A percentile compares a stretch with the other conserved stretches of the same genome.
Conservation (phyloP, 2,888 invertebrate genomes). For the Rhagium mordax region DNA sequence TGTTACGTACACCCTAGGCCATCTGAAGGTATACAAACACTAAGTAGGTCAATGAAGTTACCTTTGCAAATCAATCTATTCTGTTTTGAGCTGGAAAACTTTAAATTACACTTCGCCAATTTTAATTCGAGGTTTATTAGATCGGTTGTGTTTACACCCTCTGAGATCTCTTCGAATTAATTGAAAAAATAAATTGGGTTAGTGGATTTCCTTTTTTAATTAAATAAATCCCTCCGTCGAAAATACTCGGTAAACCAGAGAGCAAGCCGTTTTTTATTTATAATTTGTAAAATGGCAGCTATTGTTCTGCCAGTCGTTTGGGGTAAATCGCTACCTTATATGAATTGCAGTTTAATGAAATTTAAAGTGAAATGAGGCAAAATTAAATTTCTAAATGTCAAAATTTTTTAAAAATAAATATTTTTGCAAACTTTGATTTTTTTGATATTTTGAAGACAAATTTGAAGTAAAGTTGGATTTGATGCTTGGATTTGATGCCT, state of each 20-base stretch:
- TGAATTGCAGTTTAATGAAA: too few species aligned
- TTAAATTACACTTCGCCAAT: background rate
- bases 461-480: too few species aligned
- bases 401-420: too few species aligned
- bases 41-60: background rate
- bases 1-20: too few species aligned
- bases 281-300: background rate
- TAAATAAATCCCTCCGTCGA: background rate
- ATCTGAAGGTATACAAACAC: background rate
- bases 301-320: background rate
- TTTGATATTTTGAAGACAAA: too few species aligned
- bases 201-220: background rate
- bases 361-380: too few species aligned
- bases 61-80: conserved; percentile 2
- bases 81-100: background rate
- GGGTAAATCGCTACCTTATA: too few species aligned
- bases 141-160: background rate
- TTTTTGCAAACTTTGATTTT: too few species aligned
- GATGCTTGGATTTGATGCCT: too few species aligned
- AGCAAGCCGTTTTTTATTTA: background rate
- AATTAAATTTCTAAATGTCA: too few species aligned
- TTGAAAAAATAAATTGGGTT: background rate
- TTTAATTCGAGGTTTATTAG: background rate
- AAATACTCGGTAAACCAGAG: background rate
- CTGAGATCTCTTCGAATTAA: background rate